Conservation (phyloP, 2,113 vertebrate species). For the Vulpes vulpes region DNA sequence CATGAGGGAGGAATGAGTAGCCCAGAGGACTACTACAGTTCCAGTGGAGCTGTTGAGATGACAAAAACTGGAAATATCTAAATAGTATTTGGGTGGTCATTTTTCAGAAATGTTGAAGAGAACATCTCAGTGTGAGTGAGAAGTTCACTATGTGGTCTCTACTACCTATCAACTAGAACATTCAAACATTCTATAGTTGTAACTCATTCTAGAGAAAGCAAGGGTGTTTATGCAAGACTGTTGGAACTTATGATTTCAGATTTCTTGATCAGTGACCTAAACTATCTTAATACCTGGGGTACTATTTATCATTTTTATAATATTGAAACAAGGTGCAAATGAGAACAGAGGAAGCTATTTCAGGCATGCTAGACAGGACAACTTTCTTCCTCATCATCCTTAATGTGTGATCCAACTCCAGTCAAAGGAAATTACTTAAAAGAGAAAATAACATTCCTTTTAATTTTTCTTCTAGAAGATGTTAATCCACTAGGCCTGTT, state of each 20-base stretch:
- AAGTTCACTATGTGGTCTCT: neutral
- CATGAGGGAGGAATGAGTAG: neutral
- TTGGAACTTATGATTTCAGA: neutral
- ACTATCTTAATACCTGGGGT: neutral
- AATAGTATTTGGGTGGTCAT: neutral
- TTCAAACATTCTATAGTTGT: conserved; percentile 12
- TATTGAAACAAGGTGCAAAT: conserved; percentile 2
- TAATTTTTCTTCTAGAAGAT: neutral
- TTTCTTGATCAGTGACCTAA: neutral
- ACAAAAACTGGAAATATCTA: neutral
- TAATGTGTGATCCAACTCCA: neutral
- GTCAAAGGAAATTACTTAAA: conserved; percentile 26
- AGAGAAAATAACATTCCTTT: neutral
- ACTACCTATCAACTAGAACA: neutral
- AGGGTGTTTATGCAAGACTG: neutral
- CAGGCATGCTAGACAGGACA: neutral
- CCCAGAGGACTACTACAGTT: neutral
- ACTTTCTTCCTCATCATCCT: neutral
- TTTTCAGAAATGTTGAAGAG: neutral
- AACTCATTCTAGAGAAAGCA: neutral
- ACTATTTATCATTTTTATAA: conserved; percentile 30
- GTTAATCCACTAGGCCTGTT: neutral
- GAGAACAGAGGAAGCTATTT: neutral
- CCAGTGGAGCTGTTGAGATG: neutral
- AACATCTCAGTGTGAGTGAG: neutral